These are phyloP conservation scores for Halocynthia aurantium DNA, from an alignment of 23 tunicate species.

Conservation along the genomic window DNA sequence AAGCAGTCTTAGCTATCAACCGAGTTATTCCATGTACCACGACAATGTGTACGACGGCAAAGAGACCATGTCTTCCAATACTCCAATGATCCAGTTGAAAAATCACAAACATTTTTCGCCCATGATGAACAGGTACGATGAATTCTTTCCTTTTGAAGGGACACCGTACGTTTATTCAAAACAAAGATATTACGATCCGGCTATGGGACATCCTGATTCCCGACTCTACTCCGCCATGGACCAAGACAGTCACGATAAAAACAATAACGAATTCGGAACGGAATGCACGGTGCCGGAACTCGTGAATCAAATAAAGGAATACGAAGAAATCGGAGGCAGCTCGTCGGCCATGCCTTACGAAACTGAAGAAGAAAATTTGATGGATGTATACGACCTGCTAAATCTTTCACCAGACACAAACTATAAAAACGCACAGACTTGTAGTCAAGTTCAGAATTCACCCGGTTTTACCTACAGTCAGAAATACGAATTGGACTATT, in stretches of 20 bases:
- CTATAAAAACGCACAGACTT: not conserved
- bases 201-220: not conserved
- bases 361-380: constrained; percentile 7
- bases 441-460: too few relatives aligned
- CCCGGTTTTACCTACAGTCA: too few relatives aligned
- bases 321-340: not conserved
- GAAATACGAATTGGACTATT: too few relatives aligned
- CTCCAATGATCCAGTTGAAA: constrained; percentile 24
- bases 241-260: not conserved
- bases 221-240: not conserved
- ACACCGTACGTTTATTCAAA: too few relatives aligned
- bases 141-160: too few relatives aligned
- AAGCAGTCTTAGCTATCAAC: not conserved
- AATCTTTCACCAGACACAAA: constrained; percentile 13
- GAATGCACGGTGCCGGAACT: not conserved
- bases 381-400: constrained; percentile 22
- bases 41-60: too few relatives aligned
- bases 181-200: too few relatives aligned
- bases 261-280: not conserved
- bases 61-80: not conserved
- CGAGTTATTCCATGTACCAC: not conserved
- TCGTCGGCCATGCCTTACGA: not conserved
- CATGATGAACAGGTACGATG: too few relatives aligned
- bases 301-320: not conserved
- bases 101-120: not conserved